These are phyloP conservation scores for Morinoia aosen DNA, from an alignment of 2,888 invertebrate species.

Conservation along the genomic window DNA sequence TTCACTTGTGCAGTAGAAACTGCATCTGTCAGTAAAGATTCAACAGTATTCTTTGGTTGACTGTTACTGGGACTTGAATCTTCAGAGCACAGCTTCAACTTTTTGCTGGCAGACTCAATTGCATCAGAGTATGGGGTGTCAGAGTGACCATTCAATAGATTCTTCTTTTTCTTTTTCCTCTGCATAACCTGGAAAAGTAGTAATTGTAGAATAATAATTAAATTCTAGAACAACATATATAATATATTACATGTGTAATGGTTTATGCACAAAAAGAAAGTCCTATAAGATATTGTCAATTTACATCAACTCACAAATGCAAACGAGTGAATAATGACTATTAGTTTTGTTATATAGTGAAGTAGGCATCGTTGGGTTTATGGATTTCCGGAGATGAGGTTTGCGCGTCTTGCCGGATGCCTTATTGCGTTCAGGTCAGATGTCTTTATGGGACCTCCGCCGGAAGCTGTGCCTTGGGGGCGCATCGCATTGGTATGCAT, in stretches of 20 bases:
- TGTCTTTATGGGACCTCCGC: too few species aligned
- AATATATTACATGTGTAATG: neutral
- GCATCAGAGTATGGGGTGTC: neutral
- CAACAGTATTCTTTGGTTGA: constrained; percentile 35
- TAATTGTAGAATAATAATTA: neutral
- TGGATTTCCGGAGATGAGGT: too few species aligned
- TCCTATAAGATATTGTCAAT: neutral
- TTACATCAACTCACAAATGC: neutral
- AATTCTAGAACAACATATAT: neutral
- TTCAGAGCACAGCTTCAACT: neutral
- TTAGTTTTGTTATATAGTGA: too few species aligned
- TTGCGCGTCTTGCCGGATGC: too few species aligned
- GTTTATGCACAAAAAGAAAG: neutral
- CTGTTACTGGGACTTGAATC: neutral
- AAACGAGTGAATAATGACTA: neutral
- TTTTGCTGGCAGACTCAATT: constrained; percentile 3
- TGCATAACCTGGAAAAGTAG: neutral
- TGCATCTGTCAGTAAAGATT: neutral
- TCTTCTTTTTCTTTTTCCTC: constrained; percentile 17
- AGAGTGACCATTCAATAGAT: neutral
- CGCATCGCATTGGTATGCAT: too few species aligned
- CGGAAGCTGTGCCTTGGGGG: too few species aligned
- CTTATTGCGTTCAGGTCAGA: too few species aligned
- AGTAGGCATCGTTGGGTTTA: too few species aligned
- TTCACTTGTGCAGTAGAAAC: neutral